Conservation (phyloP, 2,888 invertebrate genomes). For the Acrocyrtus sp. region DNA sequence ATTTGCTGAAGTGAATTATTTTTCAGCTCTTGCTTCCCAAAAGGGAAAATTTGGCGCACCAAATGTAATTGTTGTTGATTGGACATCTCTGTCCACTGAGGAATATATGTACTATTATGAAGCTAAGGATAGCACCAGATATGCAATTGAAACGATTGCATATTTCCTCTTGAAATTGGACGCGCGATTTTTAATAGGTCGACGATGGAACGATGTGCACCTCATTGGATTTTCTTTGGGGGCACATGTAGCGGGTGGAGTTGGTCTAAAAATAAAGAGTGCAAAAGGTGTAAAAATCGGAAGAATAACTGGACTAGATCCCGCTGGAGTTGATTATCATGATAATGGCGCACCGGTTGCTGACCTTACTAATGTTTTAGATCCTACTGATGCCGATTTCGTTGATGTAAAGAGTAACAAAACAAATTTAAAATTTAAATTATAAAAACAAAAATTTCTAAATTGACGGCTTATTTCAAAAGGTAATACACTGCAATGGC, state of each 20-base stretch:
- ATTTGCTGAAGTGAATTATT: too few species aligned
- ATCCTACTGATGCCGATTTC: neutral
- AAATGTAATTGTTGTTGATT: conserved; percentile 4
- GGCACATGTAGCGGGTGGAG: neutral
- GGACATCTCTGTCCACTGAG: neutral
- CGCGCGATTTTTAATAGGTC: neutral
- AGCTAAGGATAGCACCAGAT: neutral
- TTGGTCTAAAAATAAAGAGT: neutral
- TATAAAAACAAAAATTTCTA: too few species aligned
- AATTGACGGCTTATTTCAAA: too few species aligned
- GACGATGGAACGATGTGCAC: neutral
- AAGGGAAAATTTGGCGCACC: too few species aligned
- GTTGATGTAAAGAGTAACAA: too few species aligned
- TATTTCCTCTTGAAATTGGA: neutral
- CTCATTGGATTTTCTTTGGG: neutral
- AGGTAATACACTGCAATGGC: neutral
- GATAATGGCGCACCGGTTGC: neutral
- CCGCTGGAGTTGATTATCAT: neutral
- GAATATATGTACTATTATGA: neutral
- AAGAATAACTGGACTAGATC: neutral
- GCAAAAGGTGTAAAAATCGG: too few species aligned
- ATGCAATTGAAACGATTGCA: neutral
- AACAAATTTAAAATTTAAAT: too few species aligned
- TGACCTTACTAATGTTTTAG: neutral
- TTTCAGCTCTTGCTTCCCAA: too few species aligned